Evolutionary conservation across 2,797 vertebrate genomes (phyloP).

Genomic region (Sebastes reedi): DNA sequence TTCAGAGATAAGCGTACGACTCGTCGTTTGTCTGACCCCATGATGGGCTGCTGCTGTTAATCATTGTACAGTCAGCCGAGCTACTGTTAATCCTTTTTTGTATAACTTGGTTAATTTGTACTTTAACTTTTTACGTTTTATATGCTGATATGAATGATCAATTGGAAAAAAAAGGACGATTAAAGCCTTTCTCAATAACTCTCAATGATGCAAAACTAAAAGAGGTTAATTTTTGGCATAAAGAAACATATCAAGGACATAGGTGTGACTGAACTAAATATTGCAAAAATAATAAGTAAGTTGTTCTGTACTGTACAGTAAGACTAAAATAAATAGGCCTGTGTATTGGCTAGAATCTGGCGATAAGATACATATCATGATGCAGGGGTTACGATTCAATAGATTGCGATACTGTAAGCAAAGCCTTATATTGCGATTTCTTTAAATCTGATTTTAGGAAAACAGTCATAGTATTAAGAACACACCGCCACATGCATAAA

Average conservation of each 20-base stretch:
- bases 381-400: too few species aligned
- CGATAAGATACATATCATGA: too few species aligned
- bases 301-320: neutral
- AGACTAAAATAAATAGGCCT: too few species aligned
- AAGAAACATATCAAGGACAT: neutral
- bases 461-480: too few species aligned
- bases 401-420: too few species aligned
- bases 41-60: conserved; percentile 51
- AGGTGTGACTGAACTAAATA: neutral
- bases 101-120: neutral
- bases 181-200: neutral
- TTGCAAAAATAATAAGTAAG: neutral
- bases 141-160: neutral
- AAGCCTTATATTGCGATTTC: too few species aligned
- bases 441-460: too few species aligned
- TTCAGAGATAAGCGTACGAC: conserved; percentile 37
- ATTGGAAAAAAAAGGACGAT: neutral
- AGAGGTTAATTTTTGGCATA: neutral
- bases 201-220: neutral
- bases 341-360: too few species aligned
- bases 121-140: neutral
- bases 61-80: conserved; percentile 21
- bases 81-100: neutral
- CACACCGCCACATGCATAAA: too few species aligned
- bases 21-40: conserved; percentile 40